These are phyloP conservation scores for Sebastiscus albofasciatus DNA, from an alignment of 2,797 vertebrate species.

Conservation along the genomic window DNA sequence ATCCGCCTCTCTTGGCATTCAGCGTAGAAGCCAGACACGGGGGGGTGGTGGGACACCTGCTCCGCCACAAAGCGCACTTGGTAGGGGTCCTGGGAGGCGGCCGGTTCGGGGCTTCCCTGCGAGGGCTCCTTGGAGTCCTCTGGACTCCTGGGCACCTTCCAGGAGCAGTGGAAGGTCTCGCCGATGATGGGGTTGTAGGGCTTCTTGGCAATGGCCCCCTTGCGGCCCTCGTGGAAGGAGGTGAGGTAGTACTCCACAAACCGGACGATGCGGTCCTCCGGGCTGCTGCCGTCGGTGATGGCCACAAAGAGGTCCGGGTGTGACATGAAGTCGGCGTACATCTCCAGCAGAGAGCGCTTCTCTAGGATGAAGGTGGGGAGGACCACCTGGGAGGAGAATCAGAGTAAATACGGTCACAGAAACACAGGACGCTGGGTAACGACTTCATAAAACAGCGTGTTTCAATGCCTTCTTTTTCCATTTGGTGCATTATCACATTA, in stretches of 20 bases:
- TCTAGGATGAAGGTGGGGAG: conserved; percentile 98
- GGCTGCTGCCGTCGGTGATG: conserved; percentile 86
- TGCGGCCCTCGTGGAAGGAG: conserved; percentile 97
- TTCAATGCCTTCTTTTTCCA: not conserved
- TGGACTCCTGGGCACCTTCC: conserved; percentile 85
- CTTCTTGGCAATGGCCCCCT: conserved; percentile 97
- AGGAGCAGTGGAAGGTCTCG: conserved; percentile 98
- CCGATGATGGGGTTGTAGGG: conserved; percentile 99
- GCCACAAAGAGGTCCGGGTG: conserved; percentile 95
- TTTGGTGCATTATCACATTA: not conserved
- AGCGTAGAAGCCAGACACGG: conserved; percentile 97
- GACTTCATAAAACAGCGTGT: too few species aligned
- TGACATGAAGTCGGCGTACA: conserved; percentile 99
- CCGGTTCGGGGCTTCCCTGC: conserved; percentile 31
- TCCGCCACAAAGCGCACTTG: conserved; percentile 94
- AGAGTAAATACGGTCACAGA: not conserved
- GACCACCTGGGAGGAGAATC: conserved; percentile 86
- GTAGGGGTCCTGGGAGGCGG: conserved; percentile 80
- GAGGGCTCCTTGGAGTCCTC: conserved; percentile 19
- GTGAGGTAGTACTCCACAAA: conserved; percentile 99
- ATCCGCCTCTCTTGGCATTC: conserved; percentile 94
- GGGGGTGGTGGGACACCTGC: conserved; percentile 98
- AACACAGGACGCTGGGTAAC: not conserved
- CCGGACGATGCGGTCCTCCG: conserved; percentile 95
- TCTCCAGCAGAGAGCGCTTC: conserved; percentile 97